These are phyloP conservation scores for Cephus pygmeus DNA, from an alignment of 2,888 invertebrate genomes.

Conservation along the genomic window DNA sequence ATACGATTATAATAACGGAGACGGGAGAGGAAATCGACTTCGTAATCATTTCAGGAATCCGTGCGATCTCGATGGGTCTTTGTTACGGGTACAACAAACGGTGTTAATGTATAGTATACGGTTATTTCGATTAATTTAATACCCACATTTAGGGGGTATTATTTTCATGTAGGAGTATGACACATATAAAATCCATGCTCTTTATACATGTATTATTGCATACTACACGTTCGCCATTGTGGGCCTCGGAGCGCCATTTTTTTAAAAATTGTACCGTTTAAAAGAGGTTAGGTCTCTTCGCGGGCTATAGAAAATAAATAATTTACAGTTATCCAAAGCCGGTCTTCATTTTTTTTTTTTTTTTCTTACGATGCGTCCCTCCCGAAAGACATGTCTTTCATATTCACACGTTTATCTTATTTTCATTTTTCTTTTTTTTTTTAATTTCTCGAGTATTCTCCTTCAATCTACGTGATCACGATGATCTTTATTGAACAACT, in stretches of 20 bases:
- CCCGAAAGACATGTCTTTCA: not conserved
- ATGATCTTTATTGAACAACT: conserved; percentile 27
- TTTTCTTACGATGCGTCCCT: too few relatives aligned
- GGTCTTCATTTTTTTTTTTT: not conserved
- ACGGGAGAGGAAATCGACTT: not conserved
- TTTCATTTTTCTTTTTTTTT: conserved; percentile 14
- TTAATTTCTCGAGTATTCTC: conserved; percentile 9
- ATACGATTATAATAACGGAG: not conserved
- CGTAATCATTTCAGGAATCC: not conserved
- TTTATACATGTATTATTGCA: conserved; percentile 53
- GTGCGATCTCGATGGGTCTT: not conserved
- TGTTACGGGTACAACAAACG: not conserved
- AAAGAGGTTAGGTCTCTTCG: not conserved
- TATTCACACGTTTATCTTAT: conserved; percentile 11
- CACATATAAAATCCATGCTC: conserved; percentile 41
- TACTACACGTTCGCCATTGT: conserved; percentile 48
- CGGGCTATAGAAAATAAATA: not conserved
- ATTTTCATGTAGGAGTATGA: conserved; percentile 28
- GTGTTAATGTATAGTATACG: conserved; percentile 1
- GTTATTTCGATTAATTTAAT: conserved; percentile 3
- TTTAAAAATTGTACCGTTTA: conserved; percentile 2
- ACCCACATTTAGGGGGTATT: not conserved
- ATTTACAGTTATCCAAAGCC: not conserved
- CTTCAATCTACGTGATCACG: conserved; percentile 8
- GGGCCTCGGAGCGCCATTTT: conserved; percentile 13